Base-by-base conservation (phyloP, 2,797 vertebrate genomes). In the Heliangelus exortis region DNA sequence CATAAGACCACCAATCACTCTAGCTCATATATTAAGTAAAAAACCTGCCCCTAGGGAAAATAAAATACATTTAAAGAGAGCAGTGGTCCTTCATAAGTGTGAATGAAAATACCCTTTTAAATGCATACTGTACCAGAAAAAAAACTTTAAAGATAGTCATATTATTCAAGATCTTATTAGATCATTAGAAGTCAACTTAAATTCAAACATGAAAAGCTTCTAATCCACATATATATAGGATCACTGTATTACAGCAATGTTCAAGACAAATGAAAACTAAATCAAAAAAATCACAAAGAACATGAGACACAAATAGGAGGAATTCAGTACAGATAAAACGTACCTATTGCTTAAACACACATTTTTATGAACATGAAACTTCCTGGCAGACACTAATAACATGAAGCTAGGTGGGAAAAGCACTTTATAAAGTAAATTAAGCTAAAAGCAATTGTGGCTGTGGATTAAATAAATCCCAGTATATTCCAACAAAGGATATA, bases 401-500 rank as follows among this genome's bases (percentile, higher is more conserved):
- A 50, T 1, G 14, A 87, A 81, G 20, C 33, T 2, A 68, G 34
- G 45, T 12, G 17, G 43, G 66, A 91, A 92, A 92, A 3, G 39
- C 4, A 81, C 11, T n/a, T 61, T 48, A 50, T 2, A 43, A 84
- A 67, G 15, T n/a, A 67, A 63, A 36, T 75, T 16, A 61, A 13
- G 10, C 43, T 89, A 45, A 72, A 96, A 89, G 7, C 31, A 26
- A 84, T 18, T 72, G 43, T 39, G 26, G 8, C 23, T 43, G 12
- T 17, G 12, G 28, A 47, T 50, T 2, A 61, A 71, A 84, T 33
- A 72, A 87, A 74, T 51, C 41, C 26, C 41, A 85, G 10, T 21
- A 82, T 47, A 74, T 10, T 33, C 23, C 69, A 94, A 84, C 16
- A 62, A 89, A 95, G 89, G 11, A 94, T 77, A 91, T 78, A 94